Evolutionary conservation across 2,113 vertebrate genomes (phyloP), one percentile per base, ranked within the genome.

Genomic region (Cynoglossus semilaevis): DNA sequence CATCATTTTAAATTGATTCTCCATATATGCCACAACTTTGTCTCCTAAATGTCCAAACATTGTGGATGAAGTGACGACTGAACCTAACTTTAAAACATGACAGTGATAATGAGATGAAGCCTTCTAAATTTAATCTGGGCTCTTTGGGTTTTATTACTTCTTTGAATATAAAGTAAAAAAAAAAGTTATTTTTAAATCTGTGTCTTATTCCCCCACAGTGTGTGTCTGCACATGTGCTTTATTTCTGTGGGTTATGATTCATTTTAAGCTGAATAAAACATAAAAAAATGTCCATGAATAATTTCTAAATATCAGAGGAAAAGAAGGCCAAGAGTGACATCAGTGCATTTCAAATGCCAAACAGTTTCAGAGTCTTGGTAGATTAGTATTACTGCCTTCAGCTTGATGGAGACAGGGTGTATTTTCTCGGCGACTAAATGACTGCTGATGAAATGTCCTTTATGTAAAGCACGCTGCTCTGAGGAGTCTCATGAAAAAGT

Each of bases 401-500:
- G 44, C 18, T 8, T 22, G 52, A 15, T 16, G n/a, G n/a, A n/a
- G n/a, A n/a, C n/a, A n/a, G n/a, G n/a, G n/a, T n/a, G 37, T 52
- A 18, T 34, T 36, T 68, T 47, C 13, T 44, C 43, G 34, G 29
- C 60, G 42, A 34, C 47, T 10, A 47, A 70, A 47, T 35, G 15
- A 37, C 59, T 65, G 59, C 41, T 52, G 57, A 56, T 76, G 64
- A 65, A 70, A 63, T 41, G 40, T 5, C 6, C 13, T 65, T 53
- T 38, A 51, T 43, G 63, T 65, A 55, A 54, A 61, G 43, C 45
- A 42, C 17, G 9, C 16, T 13, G 1, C 36, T 58, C 8, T 12
- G 61, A 51, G 50, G 51, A 57, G 49, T 41, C 45, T 49, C 17
- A 52, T 52, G 67, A 74, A 70, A 63, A 72, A 44, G 36, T 43